Evolutionary conservation across 1,140 invertebrate genomes (phyloP).

Genomic region (Andricus grossulariae): DNA sequence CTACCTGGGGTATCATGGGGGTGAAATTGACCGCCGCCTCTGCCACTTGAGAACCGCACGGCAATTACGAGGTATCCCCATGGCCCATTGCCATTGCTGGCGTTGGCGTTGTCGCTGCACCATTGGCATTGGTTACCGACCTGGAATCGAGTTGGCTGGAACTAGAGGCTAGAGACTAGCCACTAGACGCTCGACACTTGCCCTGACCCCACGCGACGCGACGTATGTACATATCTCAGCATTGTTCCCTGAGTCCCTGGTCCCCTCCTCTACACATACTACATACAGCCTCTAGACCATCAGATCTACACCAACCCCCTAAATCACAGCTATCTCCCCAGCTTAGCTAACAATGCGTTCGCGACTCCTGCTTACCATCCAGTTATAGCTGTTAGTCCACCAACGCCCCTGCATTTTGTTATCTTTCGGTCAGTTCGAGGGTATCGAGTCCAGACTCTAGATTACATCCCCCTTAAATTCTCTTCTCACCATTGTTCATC

Average conservation of each 20-base stretch:
- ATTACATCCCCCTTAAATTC: constrained; percentile 12
- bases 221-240: constrained; percentile 45
- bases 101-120: constrained; percentile 37
- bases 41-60: constrained; percentile 61
- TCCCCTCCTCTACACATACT: not conserved
- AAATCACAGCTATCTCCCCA: constrained; percentile 60
- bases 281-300: not conserved
- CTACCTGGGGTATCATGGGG: constrained; percentile 36
- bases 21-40: constrained; percentile 63
- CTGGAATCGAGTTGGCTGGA: constrained; percentile 45
- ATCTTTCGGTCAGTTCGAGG: constrained; percentile 23
- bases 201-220: constrained; percentile 33
- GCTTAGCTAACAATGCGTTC: constrained; percentile 61
- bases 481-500: not conserved
- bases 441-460: not conserved
- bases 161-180: not conserved
- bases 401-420: constrained; percentile 18
- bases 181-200: constrained; percentile 26
- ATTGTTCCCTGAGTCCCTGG: constrained; percentile 50
- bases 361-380: constrained; percentile 16
- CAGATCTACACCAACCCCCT: constrained; percentile 48
- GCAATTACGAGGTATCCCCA: constrained; percentile 61
- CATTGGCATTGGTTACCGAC: constrained; percentile 8
- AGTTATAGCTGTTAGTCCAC: constrained; percentile 13
- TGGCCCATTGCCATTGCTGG: constrained; percentile 61